Evolutionary conservation across 2,797 vertebrate species (phyloP), one percentile per base, ranked within the genome.

Genomic region (Molothrus aeneus): DNA sequence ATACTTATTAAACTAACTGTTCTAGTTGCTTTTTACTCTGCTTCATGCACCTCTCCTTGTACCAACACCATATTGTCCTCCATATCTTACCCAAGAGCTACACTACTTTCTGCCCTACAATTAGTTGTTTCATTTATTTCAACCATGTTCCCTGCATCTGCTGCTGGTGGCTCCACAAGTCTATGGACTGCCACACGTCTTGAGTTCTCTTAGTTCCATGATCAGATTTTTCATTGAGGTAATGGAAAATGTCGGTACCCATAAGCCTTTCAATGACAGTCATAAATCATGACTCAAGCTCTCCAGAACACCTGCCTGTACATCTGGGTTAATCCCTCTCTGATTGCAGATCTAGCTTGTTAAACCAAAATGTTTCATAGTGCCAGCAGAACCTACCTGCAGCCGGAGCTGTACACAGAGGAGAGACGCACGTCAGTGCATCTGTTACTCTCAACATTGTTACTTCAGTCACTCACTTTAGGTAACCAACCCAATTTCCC

Each of bases 201-300:
- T 43, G 19, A 83, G 78, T 36, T 78, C 40, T 31, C 22, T 34
- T 80, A 64, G 61, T 45, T 88, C 64, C 5, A 2, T 0, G 0
- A 57, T 65, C 65, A 40, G 9, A 34, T 48, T 68, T 48, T 95
- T 85, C 74, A 61, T 3, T 90, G 90, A 80, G 43, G 73, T 86
- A 86, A 80, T 91, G 90, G 93, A 92, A 95, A 96, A 85, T 56
- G 12, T 19, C 68, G 26, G 12, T 68, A 38, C 50, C 19, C 24
- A 43, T 38, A 86, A 82, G 20, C 25, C 42, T 57, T 89, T 54
- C 80, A 61, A 40, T 64, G 48, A 40, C 9, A 47, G 56, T 13
- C 13, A 0, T 79, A 95, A 95, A 93, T 54, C 56, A 25, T 63
- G 42, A 43, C 61, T 87, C 7, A 16, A 14, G 43, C 74, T 86